Percentiles rank a stretch among this genome's conserved stretches.
Conservation (phyloP, 1,140 invertebrate genomes). For the Triops cancriformis region DNA sequence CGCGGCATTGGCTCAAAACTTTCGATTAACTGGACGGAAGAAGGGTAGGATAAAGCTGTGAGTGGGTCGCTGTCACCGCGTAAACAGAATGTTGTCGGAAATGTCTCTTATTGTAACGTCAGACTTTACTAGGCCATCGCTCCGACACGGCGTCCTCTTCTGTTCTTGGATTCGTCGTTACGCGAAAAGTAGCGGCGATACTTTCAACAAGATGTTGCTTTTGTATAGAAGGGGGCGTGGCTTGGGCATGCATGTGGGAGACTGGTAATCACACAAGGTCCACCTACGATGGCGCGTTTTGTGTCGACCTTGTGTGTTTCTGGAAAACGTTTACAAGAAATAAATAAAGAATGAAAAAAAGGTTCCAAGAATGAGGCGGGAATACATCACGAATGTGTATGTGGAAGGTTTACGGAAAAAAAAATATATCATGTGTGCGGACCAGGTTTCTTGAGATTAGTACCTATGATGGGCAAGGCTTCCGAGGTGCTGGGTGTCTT, state of each 20-base stretch:
- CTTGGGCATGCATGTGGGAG: background rate
- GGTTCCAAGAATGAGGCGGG: background rate
- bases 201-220: background rate
- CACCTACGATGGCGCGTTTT: background rate
- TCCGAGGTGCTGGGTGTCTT: conserved; percentile 57
- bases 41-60: too few species aligned
- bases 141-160: conserved; percentile 7
- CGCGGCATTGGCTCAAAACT: too few species aligned
- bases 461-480: conserved; percentile 54
- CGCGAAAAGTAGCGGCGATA: background rate
- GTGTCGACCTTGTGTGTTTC: background rate
- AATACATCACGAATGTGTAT: background rate
- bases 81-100: too few species aligned
- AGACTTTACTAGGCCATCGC: background rate
- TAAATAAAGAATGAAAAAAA: conserved; percentile 3
- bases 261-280: background rate
- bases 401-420: background rate
- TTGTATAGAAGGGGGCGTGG: background rate
- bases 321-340: background rate
- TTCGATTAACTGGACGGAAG: too few species aligned
- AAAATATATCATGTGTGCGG: background rate
- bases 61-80: too few species aligned
- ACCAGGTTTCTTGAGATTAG: conserved; percentile 16
- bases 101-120: too few species aligned
- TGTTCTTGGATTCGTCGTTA: background rate